phyloP scores from a whole-genome alignment of 1,140 invertebrate species.

The Daktulosphaira vitifoliae region DNA sequence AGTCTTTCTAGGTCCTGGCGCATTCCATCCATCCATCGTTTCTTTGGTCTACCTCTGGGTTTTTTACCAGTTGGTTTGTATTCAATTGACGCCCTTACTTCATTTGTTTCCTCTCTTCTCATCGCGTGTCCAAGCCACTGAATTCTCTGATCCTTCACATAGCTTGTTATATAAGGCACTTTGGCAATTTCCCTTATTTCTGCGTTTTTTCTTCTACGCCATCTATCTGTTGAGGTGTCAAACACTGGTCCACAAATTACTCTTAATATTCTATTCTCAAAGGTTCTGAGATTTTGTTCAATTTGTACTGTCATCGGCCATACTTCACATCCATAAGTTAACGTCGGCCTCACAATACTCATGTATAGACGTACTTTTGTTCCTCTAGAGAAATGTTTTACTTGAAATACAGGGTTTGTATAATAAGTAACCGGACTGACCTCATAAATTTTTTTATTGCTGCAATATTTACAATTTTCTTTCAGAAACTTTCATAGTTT shows the following conservation, averaged over 20 bases:
- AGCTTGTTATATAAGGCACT: not conserved
- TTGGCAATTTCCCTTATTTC: not conserved
- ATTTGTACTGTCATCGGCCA: not conserved
- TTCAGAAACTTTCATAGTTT: too few relatives aligned
- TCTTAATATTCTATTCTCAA: not conserved
- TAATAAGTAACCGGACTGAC: too few relatives aligned
- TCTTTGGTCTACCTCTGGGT: not conserved
- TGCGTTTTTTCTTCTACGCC: not conserved
- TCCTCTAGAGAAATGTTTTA: too few relatives aligned
- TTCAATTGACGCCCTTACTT: not conserved
- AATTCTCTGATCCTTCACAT: not conserved
- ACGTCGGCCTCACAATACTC: not conserved
- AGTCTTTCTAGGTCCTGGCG: not conserved
- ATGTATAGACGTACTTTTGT: not conserved
- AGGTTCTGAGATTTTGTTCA: not conserved
- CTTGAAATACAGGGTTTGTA: too few relatives aligned
- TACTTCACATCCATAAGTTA: conserved; percentile 3
- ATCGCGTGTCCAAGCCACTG: not conserved
- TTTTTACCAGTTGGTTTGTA: conserved; percentile 7
- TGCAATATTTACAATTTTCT: too few relatives aligned
- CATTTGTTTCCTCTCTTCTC: conserved; percentile 2
- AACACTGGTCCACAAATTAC: not conserved
- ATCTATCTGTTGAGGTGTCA: not conserved
- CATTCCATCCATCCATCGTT: conserved; percentile 14
- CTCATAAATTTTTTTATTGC: too few relatives aligned